phyloP scores from a whole-genome alignment of 2,888 invertebrate genomes.

The Brenthis ino region DNA sequence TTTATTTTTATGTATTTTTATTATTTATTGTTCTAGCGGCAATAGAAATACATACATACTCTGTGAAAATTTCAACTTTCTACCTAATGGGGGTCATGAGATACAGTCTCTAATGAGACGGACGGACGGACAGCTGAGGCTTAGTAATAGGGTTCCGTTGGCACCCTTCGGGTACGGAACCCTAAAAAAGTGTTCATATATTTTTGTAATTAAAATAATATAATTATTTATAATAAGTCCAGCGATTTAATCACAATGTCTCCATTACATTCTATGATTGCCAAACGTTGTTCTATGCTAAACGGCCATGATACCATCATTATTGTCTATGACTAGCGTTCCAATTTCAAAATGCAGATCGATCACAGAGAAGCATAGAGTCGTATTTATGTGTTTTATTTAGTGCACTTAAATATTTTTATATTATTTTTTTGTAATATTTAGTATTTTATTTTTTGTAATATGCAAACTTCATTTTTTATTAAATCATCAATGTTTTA shows the following conservation, averaged over 20 bases:
- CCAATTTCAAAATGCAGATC: constrained; percentile 76
- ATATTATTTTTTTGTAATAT: constrained; percentile 7
- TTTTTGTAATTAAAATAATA: neutral
- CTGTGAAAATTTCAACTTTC: too few species aligned
- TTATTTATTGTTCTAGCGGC: too few species aligned
- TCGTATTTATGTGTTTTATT: constrained; percentile 26
- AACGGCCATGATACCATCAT: constrained; percentile 79
- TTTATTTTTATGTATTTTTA: too few species aligned
- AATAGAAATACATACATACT: too few species aligned
- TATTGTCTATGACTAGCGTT: constrained; percentile 74
- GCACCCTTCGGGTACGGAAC: too few species aligned
- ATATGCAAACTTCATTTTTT: too few species aligned
- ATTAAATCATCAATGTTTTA: too few species aligned
- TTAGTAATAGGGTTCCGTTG: too few species aligned
- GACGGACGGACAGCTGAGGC: too few species aligned
- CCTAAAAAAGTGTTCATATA: neutral
- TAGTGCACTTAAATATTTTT: neutral
- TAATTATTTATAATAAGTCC: neutral
- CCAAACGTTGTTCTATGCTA: constrained; percentile 78
- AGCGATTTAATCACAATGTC: neutral
- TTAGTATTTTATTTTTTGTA: constrained; percentile 3
- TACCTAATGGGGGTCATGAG: too few species aligned
- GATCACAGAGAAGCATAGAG: constrained; percentile 48
- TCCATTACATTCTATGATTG: constrained; percentile 48
- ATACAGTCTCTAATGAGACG: too few species aligned